Evolutionary conservation across 1,140 invertebrate genomes (phyloP), one percentile per base, ranked within the genome.

Genomic region (Hydropsyche tenuis): DNA sequence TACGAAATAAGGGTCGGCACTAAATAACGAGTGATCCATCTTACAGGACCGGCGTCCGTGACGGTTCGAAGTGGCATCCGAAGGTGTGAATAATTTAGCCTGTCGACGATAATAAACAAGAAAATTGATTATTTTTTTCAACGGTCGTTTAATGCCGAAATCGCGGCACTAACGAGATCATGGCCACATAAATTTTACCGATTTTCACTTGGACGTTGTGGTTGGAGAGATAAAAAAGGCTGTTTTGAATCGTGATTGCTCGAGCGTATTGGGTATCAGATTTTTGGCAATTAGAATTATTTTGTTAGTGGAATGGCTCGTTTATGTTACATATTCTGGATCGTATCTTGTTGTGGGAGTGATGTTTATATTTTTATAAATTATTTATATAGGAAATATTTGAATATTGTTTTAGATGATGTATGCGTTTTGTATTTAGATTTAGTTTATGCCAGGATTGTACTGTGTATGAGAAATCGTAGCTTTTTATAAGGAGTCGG

Each of bases 1-100:
- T 68, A 9, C 9, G 14, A 48, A 48, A 48, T 16, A 45, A n/a
- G 45, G 23, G n/a, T 68, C 16, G 45, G 37, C 27, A 56, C 46
- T 62, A 30, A 43, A 75, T 75, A 75, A 71, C 68, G 72, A 75
- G 74, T 51, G 16, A 75, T 72, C 65, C 66, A 72, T 75, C 69
- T 72, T 75, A 11, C 69, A 51, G 64, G 43, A 68, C 48, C 65
- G 65, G 65, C 18, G 7, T 46, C 43, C 65, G 45, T 68, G 45
- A 68, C 65, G 65, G 14, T 43, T 65, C 42, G 22, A 60, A 71
- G 69, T 71, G 69, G 30, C 56, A 64, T 64, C 60, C 56, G 70
- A 62, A 72, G 70, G 70, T 62, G 70, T 64, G 53, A 72, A 64
- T 68, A 72, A 64, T 72, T 72, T 64, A 43, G 23, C 70, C 60